A percentile compares a stretch with the other conserved stretches of the same genome.
These are phyloP conservation scores for Drosophila obscura DNA, from an alignment of 1,140 invertebrate genomes.

Conservation along the genomic window DNA sequence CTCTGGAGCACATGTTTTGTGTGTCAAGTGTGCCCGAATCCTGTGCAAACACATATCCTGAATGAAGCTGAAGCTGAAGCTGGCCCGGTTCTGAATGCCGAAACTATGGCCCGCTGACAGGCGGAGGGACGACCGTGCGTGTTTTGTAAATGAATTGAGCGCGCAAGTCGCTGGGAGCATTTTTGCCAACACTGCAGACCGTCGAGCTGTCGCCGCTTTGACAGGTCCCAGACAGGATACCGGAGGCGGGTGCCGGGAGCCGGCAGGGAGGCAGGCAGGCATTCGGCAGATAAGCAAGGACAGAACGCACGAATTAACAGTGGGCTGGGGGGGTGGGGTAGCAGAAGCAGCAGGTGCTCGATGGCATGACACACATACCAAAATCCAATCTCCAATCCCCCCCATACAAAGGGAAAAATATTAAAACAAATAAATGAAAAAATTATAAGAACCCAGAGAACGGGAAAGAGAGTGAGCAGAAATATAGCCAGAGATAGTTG, in stretches of 20 bases:
- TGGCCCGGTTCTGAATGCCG: slow-evolving; percentile 22
- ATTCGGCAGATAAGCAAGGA: slow-evolving; percentile 44
- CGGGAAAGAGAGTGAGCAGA: neutral
- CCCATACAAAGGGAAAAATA: slow-evolving; percentile 36
- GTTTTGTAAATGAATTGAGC: slow-evolving; percentile 70
- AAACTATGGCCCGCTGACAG: slow-evolving; percentile 42
- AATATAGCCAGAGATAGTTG: neutral
- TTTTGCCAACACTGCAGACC: slow-evolving; percentile 42
- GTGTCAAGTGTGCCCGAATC: slow-evolving; percentile 62
- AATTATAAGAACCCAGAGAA: slow-evolving; percentile 14
- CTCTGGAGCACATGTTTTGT: slow-evolving; percentile 56
- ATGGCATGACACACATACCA: slow-evolving; percentile 69
- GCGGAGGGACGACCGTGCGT: slow-evolving; percentile 47
- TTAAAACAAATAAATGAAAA: slow-evolving; percentile 62
- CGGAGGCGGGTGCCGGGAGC: slow-evolving; percentile 19
- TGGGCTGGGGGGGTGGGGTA: slow-evolving; percentile 40
- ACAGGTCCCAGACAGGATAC: slow-evolving; percentile 65
- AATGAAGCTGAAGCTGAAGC: slow-evolving; percentile 4
- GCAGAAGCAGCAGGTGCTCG: slow-evolving; percentile 63
- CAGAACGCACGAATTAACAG: slow-evolving; percentile 77
- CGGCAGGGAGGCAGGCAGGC: slow-evolving; percentile 10
- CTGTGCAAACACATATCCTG: slow-evolving; percentile 52
- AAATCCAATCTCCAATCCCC: slow-evolving; percentile 43
- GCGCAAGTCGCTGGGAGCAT: slow-evolving; percentile 43
- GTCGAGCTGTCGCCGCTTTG: slow-evolving; percentile 50